Evolutionary conservation across 2,113 vertebrate species (phyloP), one percentile per base, ranked within the genome.

Genomic region (Aramus guarauna): DNA sequence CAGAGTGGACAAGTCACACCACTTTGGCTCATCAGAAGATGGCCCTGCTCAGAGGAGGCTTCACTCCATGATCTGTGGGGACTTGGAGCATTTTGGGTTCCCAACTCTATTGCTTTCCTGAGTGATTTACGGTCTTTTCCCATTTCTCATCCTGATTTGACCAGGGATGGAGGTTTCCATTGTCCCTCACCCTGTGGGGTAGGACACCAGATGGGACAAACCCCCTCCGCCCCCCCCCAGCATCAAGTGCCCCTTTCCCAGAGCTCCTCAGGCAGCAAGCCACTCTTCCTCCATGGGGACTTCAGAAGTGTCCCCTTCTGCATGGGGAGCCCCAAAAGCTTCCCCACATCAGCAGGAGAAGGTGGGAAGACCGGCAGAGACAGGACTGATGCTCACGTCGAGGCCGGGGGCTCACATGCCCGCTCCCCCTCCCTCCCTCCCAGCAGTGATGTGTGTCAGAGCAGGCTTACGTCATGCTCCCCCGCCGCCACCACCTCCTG

Each of bases 201-300:
- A 20, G 16, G 32, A 68, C 30, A 80, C 41, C 48, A 75, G 43
- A 53, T 17, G 24, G 20, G 32, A 76, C 15, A 47, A 26, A 2
- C 24, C 48, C 75, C 58, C 76, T 2, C 1, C 13, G 18, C 7
- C 4, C 76, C 2, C 1, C 13, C 21, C 7, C 4, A 71, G 11
- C 29, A 81, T n/a, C 45, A 39, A 69, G 12, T 27, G 30, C 19
- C 19, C 26, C 79, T 85, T 85, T 85, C 45, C 22, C 12, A 2
- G 23, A 41, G 45, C 20, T 84, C 17, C 39, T 89, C 77, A 50
- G 29, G 12, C 41, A 81, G 63, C 30, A 41, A 47, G 16, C 21
- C 79, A 30, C 55, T 93, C 37, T 92, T 76, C 50, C 43, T 74
- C 66, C 71, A 47, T 22, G 32, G 23, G 32, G 18, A 9, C 15